These are phyloP conservation scores for Sterrhoptilus dennistouni DNA, from an alignment of 2,113 vertebrate species.

Conservation along the genomic window DNA sequence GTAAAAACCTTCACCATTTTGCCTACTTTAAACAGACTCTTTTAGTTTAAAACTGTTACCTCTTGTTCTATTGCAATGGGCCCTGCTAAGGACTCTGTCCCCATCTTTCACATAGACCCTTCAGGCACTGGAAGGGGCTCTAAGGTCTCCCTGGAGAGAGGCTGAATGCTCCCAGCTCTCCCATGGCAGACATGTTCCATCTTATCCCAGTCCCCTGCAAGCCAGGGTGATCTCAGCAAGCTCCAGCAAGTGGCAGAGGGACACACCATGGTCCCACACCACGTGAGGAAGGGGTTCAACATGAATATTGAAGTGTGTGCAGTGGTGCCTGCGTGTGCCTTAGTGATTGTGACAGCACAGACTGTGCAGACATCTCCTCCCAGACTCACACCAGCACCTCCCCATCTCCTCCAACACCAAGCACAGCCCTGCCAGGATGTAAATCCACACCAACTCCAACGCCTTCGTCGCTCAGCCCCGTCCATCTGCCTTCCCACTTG, in stretches of 20 bases:
- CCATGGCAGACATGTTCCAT: neutral
- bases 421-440: neutral
- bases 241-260: neutral
- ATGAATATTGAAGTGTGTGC: accelerated
- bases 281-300: neutral
- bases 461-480: accelerated
- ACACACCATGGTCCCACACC: neutral
- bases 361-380: neutral
- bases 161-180: neutral
- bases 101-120: accelerated
- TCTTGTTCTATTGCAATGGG: neutral
- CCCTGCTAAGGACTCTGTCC: neutral
- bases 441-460: neutral
- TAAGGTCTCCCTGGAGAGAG: neutral
- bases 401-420: neutral
- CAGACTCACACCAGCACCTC: neutral
- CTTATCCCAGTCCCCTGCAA: neutral
- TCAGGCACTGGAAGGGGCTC: neutral
- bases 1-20: neutral
- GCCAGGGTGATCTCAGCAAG: neutral
- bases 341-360: neutral
- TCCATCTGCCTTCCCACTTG: neutral
- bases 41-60: too few species aligned
- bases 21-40: neutral
- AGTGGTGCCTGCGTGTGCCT: too few species aligned